Evolutionary conservation across 1,140 invertebrate genomes (phyloP), one percentile per base, ranked within the genome.

Genomic region (Bombus waltoni): DNA sequence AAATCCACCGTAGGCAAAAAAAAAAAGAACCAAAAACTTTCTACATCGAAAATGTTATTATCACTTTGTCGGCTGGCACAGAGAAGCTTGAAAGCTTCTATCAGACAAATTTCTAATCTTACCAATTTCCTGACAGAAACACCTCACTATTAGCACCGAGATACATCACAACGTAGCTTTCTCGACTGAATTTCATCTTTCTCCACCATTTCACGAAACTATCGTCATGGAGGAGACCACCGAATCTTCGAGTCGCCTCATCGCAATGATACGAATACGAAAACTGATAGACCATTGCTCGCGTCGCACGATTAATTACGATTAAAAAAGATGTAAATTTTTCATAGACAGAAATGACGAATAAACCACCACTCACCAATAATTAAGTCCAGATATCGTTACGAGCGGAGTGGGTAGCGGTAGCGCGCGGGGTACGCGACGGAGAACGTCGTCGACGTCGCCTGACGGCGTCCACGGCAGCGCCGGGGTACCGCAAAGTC

Each of bases 331-430:
- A 9, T 35, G 8, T 10, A 42, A 9, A 25, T 40, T 13, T 59
- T 28, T 59, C 25, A 4, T 40, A 3, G 62, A n/a, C 40, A 13
- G n/a, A 47, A 71, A 79, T 28, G 32, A 66, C 70, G 42, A 40
- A 44, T 15, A 66, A 76, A 65, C 35, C 79, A 65, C 44, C 59
- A 95, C 95, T 95, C 94, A 95, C 94, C 95, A 95, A 95, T 95
- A 95, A 95, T 95, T 93, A 94, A 94, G 94, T 94, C 94, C 94
- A 94, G 94, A 95, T 93, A 92, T 88, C 86, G 87, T 85, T 92
- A 92, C 84, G 89, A 91, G 92, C 92, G 93, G 92, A 93, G 89
- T 92, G 94, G 94, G 93, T 94, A 68, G 84, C 77, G 76, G 87
- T 83, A 92, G 90, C 92, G 93, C 93, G 92, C 93, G 92, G 92